Base-by-base conservation (phyloP, 2,888 invertebrate genomes). In the Emesis furor region DNA sequence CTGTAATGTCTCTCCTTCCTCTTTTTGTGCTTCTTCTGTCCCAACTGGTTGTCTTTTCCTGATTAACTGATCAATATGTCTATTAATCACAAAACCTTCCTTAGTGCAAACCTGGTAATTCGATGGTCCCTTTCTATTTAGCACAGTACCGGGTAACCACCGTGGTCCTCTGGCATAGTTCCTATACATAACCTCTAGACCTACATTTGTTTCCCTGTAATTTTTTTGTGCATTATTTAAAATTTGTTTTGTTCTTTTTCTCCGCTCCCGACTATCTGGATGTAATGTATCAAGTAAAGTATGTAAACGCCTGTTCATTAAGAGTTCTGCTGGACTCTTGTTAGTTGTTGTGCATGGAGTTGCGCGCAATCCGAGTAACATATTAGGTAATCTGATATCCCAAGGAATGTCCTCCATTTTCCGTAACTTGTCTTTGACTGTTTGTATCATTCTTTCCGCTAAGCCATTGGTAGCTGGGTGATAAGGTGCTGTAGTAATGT, bases 371-470 rank as follows among this genome's bases (percentile, higher is more conserved):
- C 65, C 65, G 35, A 67, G 65, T 35, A 67, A 7, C 65, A 65
- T 65, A 35, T 65, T 65, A 65, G 32, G 65, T 6, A 65, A 35
- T 6, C 35, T 65, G 5, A 65, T 65, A 65, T 65, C 65, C 35
- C 65, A 32, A 6, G 65, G 35, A 2, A 32, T 14, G 12, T 65
- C 32, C 14, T 65, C 14, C 65, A 35, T 65, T 35, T 65, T 65
- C 32, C 65, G 65, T 65, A 65, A 73, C 86, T 88, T 37, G 83
- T 77, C 75, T 87, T 88, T 7, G 86, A 68, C 14, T 0, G 86
- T 88, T 51, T 89, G 87, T 1, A 87, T 82, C 78, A 85, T 83
- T 46, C 87, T 71, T 69, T 89, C 88, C 4, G 83, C 84, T n/a
- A 83, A 75, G 0, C 89, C 87, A 59, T 88, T 88, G 1, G 87